A percentile compares a stretch with the other conserved stretches of the same genome.
Conservation (phyloP, 2,113 vertebrate species). For the Nycticorax nycticorax region DNA sequence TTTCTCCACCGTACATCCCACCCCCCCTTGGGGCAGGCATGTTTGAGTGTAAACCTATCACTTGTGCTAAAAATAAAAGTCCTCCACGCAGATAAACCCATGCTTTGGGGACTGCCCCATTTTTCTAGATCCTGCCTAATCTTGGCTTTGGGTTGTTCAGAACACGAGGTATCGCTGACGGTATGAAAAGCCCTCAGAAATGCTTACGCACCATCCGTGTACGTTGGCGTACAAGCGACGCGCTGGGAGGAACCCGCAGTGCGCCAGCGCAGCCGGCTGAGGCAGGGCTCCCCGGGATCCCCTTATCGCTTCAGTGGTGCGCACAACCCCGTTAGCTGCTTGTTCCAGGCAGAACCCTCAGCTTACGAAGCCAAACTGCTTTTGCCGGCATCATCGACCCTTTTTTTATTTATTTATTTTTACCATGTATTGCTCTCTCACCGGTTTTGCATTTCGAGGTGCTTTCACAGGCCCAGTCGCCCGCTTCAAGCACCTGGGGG, state of each 20-base stretch:
- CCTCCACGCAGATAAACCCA: not conserved
- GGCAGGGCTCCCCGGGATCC: not conserved
- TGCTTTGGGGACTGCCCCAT: not conserved
- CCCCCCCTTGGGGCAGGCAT: not conserved
- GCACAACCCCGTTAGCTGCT: not conserved
- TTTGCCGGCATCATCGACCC: not conserved
- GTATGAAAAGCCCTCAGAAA: not conserved
- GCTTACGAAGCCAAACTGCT: not conserved
- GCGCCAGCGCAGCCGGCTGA: not conserved
- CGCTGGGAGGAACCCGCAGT: not conserved
- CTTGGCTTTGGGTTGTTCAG: not conserved
- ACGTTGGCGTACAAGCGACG: not conserved
- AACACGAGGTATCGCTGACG: rapidly evolving
- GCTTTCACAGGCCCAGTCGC: slow-evolving; percentile 4
- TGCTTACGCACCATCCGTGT: not conserved
- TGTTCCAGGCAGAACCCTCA: not conserved
- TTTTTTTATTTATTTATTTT: not conserved
- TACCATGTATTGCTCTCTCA: not conserved
- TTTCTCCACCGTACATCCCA: not conserved
- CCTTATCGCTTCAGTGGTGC: not conserved
- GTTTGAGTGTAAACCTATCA: not conserved
- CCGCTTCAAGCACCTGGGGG: not conserved
- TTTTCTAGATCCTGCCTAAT: slow-evolving; percentile 14
- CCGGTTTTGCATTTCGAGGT: not conserved
- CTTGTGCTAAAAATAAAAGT: not conserved